These are phyloP conservation scores for Micromussa lordhowensis DNA, from an alignment of 92 coral and sea anemone species.

Conservation along the genomic window DNA sequence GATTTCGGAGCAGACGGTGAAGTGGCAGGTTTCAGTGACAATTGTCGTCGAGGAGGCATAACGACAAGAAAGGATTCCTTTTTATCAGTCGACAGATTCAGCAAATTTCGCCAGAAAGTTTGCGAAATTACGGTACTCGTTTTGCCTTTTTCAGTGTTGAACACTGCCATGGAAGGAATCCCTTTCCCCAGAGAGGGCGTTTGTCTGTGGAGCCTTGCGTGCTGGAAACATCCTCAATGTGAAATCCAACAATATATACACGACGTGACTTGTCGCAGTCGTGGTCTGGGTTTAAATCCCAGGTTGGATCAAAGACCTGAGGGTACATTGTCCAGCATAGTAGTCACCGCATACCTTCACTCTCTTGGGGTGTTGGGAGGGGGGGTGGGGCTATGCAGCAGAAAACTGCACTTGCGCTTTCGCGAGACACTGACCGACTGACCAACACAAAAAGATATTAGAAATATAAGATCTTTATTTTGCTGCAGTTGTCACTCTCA, in stretches of 20 bases:
- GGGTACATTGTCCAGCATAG: background rate
- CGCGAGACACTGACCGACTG: background rate
- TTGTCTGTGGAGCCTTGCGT: background rate
- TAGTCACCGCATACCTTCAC: background rate
- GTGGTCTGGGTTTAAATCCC: conserved; percentile 63
- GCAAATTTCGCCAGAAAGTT: too few relatives aligned
- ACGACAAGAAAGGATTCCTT: too few relatives aligned
- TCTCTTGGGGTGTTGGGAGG: too few relatives aligned
- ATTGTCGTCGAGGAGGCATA: too few relatives aligned
- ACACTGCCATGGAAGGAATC: too few relatives aligned
- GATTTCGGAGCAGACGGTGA: too few relatives aligned
- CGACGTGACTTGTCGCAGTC: conserved; percentile 21
- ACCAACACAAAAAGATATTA: background rate
- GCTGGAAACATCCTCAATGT: conserved; percentile 20
- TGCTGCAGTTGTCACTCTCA: background rate
- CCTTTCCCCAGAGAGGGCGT: background rate
- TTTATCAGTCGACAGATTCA: too few relatives aligned
- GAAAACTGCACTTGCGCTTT: background rate
- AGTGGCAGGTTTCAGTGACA: too few relatives aligned
- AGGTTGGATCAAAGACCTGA: conserved; percentile 34
- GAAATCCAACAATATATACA: conserved; percentile 39
- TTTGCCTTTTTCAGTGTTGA: too few relatives aligned
- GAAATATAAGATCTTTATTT: conserved; percentile 10
- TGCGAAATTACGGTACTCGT: too few relatives aligned
- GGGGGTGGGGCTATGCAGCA: too few relatives aligned